Evolutionary conservation across 2,888 invertebrate species (phyloP).

Genomic region (Troilus luridus): DNA sequence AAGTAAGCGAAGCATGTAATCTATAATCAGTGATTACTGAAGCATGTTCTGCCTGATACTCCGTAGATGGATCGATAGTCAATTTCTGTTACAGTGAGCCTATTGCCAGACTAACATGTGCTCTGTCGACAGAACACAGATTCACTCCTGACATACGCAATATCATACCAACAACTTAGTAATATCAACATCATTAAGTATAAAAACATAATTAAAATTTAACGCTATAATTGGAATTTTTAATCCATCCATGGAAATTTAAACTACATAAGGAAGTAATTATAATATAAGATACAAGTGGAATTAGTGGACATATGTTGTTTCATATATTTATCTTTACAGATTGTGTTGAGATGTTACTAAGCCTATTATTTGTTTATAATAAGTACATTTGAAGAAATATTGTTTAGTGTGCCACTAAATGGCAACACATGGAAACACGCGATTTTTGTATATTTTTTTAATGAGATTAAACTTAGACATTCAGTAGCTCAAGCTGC

Average conservation of each 20-base stretch:
- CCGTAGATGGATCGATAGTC: slow-evolving; percentile 5
- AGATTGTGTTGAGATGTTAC: no score
- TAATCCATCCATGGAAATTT: neutral
- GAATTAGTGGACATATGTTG: no score
- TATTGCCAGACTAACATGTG: slow-evolving; percentile 10
- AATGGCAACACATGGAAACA: no score
- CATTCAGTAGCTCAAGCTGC: no score
- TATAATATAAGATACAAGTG: no score
- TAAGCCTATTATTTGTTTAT: no score
- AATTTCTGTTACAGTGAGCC: slow-evolving; percentile 21
- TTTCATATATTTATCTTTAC: no score
- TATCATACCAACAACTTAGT: neutral
- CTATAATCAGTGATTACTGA: slow-evolving; percentile 40
- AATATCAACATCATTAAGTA: neutral
- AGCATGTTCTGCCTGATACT: slow-evolving; percentile 14
- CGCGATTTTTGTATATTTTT: no score
- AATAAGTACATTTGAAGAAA: no score
- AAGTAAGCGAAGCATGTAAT: slow-evolving; percentile 26
- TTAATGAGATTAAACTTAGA: no score
- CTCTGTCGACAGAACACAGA: neutral
- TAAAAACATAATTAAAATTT: neutral
- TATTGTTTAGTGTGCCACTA: no score
- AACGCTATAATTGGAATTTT: neutral
- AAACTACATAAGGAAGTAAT: no score
- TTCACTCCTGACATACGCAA: neutral